Base-by-base conservation (phyloP, 2,888 invertebrate species). In the Aspidapion aeneum region DNA sequence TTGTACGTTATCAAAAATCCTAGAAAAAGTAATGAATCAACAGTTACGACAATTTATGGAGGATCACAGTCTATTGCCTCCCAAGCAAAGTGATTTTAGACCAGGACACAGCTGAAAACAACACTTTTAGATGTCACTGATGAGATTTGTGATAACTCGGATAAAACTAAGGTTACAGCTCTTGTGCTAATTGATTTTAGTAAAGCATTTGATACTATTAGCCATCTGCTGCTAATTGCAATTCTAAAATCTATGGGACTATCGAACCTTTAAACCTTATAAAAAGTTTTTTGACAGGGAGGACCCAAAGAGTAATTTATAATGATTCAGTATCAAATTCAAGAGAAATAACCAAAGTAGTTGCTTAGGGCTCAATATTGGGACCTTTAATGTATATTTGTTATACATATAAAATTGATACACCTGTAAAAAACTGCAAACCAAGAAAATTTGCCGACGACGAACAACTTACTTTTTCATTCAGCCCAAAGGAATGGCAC, bases 201-300 rank as follows among this genome's bases (percentile, higher is more conserved):
- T n/a, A 52, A 52, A n/a, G 52, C 52, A 9, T 52, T 52, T n/a
- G 52, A 52, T 52, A 52, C 52, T 7, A 52, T 52, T 17, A 18
- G 19, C 52, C 52, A 19, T n/a, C 17, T 17, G 7, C 52, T 52
- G 3, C n/a, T 52, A 52, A 52, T 52, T 18, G 52, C 5, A 5
- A 52, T 19, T 52, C 52, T 52, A 9, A 9, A 52, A 52, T 52
- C 52, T 19, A 19, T 52, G 19, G 52, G 17, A 5, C 19, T 52
- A 52, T 9, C 52, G 3, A 52, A 52, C 17, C 52, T 52, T 52
- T 52, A 19, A 52, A 52, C 3, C 19, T 52, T 52, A n/a, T n/a
- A 18, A 17, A 52, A 19, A 52, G 52, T 19, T 52, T 52, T n/a
- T 52, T 52, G 52, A 17, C 52, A 52, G 19, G 52, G n/a, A 52